Conservation (phyloP, 2,888 invertebrate species). For the Resseliella maxima region DNA sequence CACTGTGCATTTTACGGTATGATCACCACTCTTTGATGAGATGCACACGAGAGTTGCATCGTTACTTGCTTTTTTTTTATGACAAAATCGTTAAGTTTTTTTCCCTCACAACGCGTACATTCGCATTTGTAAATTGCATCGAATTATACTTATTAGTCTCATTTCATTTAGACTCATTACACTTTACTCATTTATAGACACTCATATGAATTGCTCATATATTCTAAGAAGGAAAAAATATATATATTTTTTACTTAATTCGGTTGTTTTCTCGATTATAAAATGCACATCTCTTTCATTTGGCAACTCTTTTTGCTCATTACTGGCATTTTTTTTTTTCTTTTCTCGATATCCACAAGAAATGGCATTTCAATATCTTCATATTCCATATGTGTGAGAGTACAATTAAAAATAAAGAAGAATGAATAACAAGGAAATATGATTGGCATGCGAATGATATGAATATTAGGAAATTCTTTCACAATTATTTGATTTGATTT, state of each 20-base stretch:
- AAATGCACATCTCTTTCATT: too few species aligned
- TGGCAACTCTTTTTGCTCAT: not conserved
- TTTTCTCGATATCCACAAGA: too few species aligned
- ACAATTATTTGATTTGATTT: too few species aligned
- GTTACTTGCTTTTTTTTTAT: not conserved
- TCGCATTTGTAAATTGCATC: constrained; percentile 36
- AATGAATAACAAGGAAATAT: too few species aligned
- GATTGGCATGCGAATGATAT: too few species aligned
- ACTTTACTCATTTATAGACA: not conserved
- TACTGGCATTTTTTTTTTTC: not conserved
- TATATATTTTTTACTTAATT: not conserved
- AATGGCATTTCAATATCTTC: too few species aligned
- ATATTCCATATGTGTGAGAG: too few species aligned
- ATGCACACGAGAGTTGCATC: not conserved
- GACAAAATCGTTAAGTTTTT: not conserved
- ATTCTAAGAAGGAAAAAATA: too few species aligned
- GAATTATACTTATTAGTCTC: constrained; percentile 16
- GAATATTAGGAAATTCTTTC: too few species aligned
- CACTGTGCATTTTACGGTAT: not conserved
- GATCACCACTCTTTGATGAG: not conserved
- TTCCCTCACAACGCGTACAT: not conserved
- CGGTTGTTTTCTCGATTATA: too few species aligned
- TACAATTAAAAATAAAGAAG: too few species aligned
- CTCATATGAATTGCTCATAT: not conserved
- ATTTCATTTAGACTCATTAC: not conserved